Conservation (phyloP, 2,113 vertebrate species). For the Tympanuchus pallidicinctus region DNA sequence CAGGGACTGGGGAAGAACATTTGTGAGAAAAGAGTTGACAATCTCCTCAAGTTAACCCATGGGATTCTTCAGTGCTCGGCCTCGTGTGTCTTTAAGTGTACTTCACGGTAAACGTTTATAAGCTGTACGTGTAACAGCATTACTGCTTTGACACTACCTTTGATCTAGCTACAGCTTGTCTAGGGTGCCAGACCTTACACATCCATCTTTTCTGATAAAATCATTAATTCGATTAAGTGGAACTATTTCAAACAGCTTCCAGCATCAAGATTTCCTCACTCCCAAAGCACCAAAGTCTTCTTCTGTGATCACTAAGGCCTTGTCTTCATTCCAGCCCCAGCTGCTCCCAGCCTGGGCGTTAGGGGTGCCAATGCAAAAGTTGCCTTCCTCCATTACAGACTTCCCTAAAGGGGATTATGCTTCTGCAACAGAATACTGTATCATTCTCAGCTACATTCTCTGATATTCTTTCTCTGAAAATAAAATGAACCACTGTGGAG, state of each 20-base stretch:
- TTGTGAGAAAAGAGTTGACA: constrained; percentile 61
- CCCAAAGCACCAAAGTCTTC: not conserved
- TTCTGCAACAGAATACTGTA: not conserved
- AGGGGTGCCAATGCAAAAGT: not conserved
- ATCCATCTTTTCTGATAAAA: not conserved
- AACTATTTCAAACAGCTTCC: not conserved
- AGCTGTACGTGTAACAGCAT: not conserved
- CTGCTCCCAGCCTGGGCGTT: not conserved
- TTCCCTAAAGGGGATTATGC: not conserved
- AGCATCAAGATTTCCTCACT: not conserved
- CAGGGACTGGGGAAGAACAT: constrained; percentile 48
- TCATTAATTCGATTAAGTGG: not conserved
- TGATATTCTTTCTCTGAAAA: not conserved
- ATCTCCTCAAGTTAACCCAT: constrained; percentile 54
- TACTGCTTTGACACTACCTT: not conserved
- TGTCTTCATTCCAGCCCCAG: not conserved
- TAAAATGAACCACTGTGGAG: not conserved
- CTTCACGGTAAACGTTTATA: not conserved
- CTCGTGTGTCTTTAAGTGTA: not conserved
- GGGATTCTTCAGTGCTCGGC: constrained; percentile 10
- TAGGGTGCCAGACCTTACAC: not conserved
- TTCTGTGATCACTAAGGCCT: not conserved
- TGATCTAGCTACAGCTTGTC: not conserved
- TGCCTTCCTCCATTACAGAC: not conserved
- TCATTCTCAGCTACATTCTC: not conserved